A percentile compares a stretch with the other conserved stretches of the same genome.
Conservation (phyloP, 2,888 invertebrate genomes). For the Drosophila flavopinicola region DNA sequence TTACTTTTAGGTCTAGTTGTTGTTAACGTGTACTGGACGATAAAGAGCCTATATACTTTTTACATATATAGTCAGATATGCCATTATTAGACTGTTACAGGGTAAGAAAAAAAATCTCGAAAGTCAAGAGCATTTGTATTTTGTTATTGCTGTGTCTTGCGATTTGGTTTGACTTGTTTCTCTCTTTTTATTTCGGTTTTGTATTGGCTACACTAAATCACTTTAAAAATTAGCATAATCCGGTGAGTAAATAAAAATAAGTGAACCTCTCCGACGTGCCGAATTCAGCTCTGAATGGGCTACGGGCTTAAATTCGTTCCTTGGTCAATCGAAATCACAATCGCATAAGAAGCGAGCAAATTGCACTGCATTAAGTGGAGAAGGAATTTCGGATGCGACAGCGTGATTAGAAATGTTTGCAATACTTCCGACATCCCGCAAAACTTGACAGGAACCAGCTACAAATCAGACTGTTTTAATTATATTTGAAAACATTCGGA, state of each 20-base stretch:
- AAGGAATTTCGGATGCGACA: not conserved
- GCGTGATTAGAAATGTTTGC: not conserved
- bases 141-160: slow-evolving; percentile 17
- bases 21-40: too few species aligned
- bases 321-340: slow-evolving; percentile 43
- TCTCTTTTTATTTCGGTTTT: slow-evolving; percentile 36
- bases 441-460: too few species aligned
- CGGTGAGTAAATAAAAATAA: slow-evolving; percentile 79
- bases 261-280: slow-evolving; percentile 56
- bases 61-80: not conserved
- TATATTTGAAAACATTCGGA: too few species aligned
- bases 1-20: too few species aligned
- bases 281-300: slow-evolving; percentile 45
- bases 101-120: slow-evolving; percentile 18
- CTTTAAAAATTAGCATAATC: slow-evolving; percentile 80
- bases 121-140: slow-evolving; percentile 31
- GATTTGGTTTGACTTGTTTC: slow-evolving; percentile 19
- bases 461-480: too few species aligned
- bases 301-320: slow-evolving; percentile 36
- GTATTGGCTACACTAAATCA: slow-evolving; percentile 76
- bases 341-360: slow-evolving; percentile 36
- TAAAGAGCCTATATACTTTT: too few species aligned
- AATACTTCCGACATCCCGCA: not conserved
- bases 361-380: slow-evolving; percentile 25
- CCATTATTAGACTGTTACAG: not conserved